Evolutionary conservation across 2,888 invertebrate genomes (phyloP).

Genomic region (Eupithecia subfuscata): DNA sequence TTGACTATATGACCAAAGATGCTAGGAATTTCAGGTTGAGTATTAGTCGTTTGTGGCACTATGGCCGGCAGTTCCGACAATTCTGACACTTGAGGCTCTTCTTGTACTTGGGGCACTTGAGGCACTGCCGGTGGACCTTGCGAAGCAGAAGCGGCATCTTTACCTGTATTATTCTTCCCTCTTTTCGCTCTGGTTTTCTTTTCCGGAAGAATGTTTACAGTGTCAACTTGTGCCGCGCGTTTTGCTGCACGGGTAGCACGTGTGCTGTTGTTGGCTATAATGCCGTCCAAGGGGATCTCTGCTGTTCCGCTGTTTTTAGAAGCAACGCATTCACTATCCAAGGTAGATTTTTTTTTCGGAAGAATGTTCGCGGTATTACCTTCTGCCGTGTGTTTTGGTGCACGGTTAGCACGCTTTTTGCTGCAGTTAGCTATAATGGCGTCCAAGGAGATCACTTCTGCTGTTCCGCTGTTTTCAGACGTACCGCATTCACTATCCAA

Average conservation of each 20-base stretch:
- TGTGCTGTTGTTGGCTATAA: slow-evolving; percentile 46
- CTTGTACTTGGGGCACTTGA: neutral
- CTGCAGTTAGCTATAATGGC: slow-evolving; percentile 51
- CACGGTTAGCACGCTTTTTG: slow-evolving; percentile 33
- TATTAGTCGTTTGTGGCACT: neutral
- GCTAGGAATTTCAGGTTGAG: neutral
- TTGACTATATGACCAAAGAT: neutral
- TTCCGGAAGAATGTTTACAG: slow-evolving; percentile 19
- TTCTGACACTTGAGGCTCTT: neutral
- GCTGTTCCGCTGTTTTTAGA: slow-evolving; percentile 34
- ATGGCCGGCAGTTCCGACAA: neutral
- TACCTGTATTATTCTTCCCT: slow-evolving; percentile 19
- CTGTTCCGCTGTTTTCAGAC: slow-evolving; percentile 26
- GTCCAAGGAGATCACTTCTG: slow-evolving; percentile 52
- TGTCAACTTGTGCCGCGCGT: slow-evolving; percentile 3
- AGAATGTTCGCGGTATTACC: slow-evolving; percentile 9
- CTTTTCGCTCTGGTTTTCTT: slow-evolving; percentile 16
- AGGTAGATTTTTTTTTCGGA: neutral
- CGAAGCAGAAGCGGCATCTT: neutral
- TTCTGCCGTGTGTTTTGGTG: slow-evolving; percentile 16
- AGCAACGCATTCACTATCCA: slow-evolving; percentile 17
- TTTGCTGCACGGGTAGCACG: slow-evolving; percentile 22
- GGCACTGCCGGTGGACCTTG: neutral
- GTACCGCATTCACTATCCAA: slow-evolving; percentile 19
- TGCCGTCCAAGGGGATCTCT: slow-evolving; percentile 52